Base-by-base conservation (phyloP, 2,113 vertebrate species). In the Stercorarius parasiticus region DNA sequence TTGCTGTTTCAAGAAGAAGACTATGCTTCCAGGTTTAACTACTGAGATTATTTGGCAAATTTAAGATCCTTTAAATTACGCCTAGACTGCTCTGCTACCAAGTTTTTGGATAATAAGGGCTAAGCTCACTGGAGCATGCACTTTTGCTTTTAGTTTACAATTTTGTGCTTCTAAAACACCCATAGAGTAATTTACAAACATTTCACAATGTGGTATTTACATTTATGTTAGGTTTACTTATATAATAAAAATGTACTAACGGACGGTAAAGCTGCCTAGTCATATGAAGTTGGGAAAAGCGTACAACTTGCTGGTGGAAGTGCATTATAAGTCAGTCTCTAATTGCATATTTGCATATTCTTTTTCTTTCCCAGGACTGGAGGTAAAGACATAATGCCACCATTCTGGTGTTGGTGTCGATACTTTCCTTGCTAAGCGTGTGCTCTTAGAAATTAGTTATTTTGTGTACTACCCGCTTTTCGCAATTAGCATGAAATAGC, bases 91-190 rank as follows among this genome's bases (percentile, higher is more conserved):
- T 83, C 23, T 42, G 15, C 65, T 69, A 47, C 6, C 38, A 53
- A 38, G 18, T 7, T 67, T 92, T 52, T 67, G 36, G 38, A 5
- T 59, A 47, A 16, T 38, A 76, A 55, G 19, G 71, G 10, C 23
- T 43, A 56, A 22, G 26, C 30, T 86, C 7, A 4, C 34, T 29
- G 15, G 18, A 15, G 5, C 0, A 0, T 55, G 42, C 1, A 3
- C 8, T 21, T 1, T 30, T 70, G 30, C 40, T 92, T 50, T 29
- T 14, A 29, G 20, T 42, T 88, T 82, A 53, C 12, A 50, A 30
- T 36, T 70, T 27, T 38, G 25, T 8, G 2, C 43, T 80, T 76
- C 22, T 69, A 80, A 80, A 82, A 64, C 3, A 7, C 23, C 8
- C 21, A 3, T 36, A 38, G 40, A 67, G 40, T 49, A 89, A 50